phyloP scores from a whole-genome alignment of 2,797 vertebrate species.

The Cynodonichthys magdalenae region DNA sequence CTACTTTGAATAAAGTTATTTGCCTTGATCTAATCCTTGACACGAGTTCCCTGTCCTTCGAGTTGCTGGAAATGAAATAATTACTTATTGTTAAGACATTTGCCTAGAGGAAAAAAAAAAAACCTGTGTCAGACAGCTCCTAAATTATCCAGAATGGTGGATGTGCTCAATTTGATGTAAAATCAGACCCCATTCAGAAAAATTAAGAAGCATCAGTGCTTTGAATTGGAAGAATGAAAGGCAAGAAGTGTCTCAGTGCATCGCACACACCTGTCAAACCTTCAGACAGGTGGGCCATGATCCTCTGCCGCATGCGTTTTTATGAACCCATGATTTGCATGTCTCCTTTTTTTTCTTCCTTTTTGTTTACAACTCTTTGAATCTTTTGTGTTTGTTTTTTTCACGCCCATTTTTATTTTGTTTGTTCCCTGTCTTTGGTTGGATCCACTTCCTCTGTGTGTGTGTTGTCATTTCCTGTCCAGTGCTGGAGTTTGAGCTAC shows the following conservation, averaged over 20 bases:
- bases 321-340: conserved; percentile 93
- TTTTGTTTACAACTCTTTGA: conserved; percentile 78
- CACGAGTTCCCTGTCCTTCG: conserved; percentile 25
- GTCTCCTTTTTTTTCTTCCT: conserved; percentile 76
- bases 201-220: conserved; percentile 26
- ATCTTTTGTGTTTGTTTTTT: conserved; percentile 86
- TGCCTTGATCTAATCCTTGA: not conserved
- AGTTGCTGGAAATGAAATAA: conserved; percentile 61
- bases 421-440: conserved; percentile 96
- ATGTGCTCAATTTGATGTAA: conserved; percentile 28
- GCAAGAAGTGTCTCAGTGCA: conserved; percentile 26
- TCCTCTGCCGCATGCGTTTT: conserved; percentile 98
- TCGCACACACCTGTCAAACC: conserved; percentile 57
- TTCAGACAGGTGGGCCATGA: conserved; percentile 88
- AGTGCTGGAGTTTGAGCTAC: conserved; percentile 99
- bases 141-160: conserved; percentile 65
- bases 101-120: conserved; percentile 68
- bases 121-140: conserved; percentile 95
- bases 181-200: conserved; percentile 33
- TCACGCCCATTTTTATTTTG: conserved; percentile 93
- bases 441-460: conserved; percentile 91
- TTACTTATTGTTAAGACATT: conserved; percentile 30
- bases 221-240: conserved; percentile 43
- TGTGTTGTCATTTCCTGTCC: conserved; percentile 96
- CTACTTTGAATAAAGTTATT: conserved; percentile 15